A percentile compares a stretch with the other conserved stretches of the same genome.
Evolutionary conservation across 2,797 vertebrate genomes (phyloP).

Genomic region (Onychomys leucogaster): DNA sequence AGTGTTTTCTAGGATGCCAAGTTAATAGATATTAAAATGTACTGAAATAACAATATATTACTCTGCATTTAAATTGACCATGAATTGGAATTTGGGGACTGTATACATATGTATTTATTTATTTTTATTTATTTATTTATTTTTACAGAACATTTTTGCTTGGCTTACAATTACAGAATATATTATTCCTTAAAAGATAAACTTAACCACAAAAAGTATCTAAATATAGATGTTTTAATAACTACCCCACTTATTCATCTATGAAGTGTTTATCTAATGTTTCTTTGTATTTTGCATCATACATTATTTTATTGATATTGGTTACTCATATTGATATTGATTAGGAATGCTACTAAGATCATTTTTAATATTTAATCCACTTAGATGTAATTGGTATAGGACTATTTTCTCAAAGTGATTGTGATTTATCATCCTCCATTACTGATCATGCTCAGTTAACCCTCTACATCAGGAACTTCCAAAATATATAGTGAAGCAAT

Average conservation of each 20-base stretch:
- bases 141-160: not conserved
- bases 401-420: not conserved
- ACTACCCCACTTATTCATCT: too few species aligned
- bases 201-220: not conserved
- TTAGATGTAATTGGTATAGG: not conserved
- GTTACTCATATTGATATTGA: not conserved
- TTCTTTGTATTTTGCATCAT: not conserved
- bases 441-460: not conserved
- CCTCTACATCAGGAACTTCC: not conserved
- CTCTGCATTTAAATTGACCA: not conserved
- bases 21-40: not conserved
- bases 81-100: not conserved
- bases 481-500: not conserved
- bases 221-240: not conserved
- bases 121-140: too few species aligned
- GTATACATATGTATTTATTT: not conserved
- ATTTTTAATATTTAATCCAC: not conserved
- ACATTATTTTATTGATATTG: not conserved
- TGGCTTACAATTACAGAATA: not conserved
- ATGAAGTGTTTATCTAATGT: not conserved
- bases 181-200: not conserved
- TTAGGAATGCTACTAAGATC: not conserved
- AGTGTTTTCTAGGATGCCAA: not conserved
- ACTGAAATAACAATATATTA: not conserved
- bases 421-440: not conserved